phyloP scores from a whole-genome alignment of 2,797 vertebrate species.

The Macropus fuliginosus region DNA sequence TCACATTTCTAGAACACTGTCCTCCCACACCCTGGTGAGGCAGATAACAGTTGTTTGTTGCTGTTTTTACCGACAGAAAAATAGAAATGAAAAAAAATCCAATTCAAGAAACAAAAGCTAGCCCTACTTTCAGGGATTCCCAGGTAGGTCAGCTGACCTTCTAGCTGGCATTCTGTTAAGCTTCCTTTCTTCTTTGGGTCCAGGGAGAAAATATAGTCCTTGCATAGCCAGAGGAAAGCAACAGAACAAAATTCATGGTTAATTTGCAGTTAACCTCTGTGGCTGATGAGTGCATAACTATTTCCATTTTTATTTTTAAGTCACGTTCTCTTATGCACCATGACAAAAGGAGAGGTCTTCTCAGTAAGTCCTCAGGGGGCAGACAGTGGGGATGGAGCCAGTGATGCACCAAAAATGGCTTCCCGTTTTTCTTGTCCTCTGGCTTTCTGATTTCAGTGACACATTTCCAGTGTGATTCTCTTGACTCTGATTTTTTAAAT shows the following conservation, averaged over 20 bases:
- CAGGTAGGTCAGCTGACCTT: neutral
- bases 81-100: neutral
- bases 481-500: slow-evolving; percentile 50
- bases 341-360: neutral
- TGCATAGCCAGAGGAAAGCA: neutral
- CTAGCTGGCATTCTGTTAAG: neutral
- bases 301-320: neutral
- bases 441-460: slow-evolving; percentile 71
- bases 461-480: slow-evolving; percentile 48
- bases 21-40: neutral
- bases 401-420: slow-evolving; percentile 42
- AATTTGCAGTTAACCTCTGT: neutral
- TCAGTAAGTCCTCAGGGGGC: neutral
- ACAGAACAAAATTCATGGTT: neutral
- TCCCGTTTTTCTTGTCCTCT: neutral
- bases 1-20: neutral
- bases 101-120: neutral
- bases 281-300: neutral
- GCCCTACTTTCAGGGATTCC: neutral
- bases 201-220: too few relatives aligned
- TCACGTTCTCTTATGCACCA: neutral
- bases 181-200: neutral
- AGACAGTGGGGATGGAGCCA: slow-evolving; percentile 56
- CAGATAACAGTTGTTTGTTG: slow-evolving; percentile 2
- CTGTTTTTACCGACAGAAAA: neutral